Conservation (phyloP, 2,113 vertebrate genomes). For the Butorides virescens region DNA sequence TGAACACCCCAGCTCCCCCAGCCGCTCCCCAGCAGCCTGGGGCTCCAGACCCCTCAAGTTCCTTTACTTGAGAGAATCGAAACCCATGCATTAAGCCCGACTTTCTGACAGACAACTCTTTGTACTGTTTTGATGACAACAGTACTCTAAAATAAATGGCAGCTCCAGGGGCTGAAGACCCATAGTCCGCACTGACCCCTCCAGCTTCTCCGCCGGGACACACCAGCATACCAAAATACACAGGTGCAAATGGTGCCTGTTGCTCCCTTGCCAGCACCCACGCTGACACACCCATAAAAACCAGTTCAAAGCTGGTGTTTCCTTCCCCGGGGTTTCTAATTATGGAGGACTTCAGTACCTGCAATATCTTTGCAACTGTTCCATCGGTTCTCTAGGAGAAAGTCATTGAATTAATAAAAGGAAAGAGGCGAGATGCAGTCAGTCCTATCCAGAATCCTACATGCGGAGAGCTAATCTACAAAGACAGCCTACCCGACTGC, state of each 20-base stretch:
- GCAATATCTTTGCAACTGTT: neutral
- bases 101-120: neutral
- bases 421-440: neutral
- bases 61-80: neutral
- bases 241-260: rapidly evolving
- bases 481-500: neutral
- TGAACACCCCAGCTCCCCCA: too few species aligned
- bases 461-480: neutral
- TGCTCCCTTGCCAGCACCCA: neutral
- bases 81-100: neutral
- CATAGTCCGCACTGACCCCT: neutral
- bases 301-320: neutral
- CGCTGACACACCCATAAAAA: neutral
- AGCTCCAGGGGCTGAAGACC: neutral
- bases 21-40: too few species aligned
- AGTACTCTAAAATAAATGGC: neutral
- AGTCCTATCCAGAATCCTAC: neutral
- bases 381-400: neutral
- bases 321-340: neutral
- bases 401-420: neutral
- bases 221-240: neutral
- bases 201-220: neutral
- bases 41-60: neutral
- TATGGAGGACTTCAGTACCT: neutral
- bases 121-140: neutral